Evolutionary conservation across 1,140 invertebrate genomes (phyloP).

Genomic region (Anastatus disparis): DNA sequence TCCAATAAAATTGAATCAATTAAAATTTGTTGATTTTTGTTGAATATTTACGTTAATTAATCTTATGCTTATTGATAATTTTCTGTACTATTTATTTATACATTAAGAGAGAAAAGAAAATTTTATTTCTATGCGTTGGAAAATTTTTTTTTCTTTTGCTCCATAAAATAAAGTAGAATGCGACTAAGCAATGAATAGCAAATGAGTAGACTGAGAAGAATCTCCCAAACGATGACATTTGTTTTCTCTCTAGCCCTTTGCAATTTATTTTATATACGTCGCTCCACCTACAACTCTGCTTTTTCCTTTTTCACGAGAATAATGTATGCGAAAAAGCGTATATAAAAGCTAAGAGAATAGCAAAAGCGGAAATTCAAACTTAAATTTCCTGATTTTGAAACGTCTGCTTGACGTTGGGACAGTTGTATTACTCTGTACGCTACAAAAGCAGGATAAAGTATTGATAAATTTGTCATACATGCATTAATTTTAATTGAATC

Average conservation of each 20-base stretch:
- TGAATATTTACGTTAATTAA: too few species aligned
- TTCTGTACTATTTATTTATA: too few species aligned
- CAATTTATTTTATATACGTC: slow-evolving; percentile 13
- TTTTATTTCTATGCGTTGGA: too few species aligned
- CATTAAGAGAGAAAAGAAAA: too few species aligned
- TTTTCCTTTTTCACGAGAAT: not conserved
- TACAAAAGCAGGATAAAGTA: not conserved
- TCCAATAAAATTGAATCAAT: too few species aligned
- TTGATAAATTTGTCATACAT: not conserved
- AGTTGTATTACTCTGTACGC: too few species aligned
- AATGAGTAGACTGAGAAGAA: not conserved
- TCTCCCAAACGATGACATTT: slow-evolving; percentile 20
- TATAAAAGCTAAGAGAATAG: not conserved
- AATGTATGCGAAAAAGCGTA: not conserved
- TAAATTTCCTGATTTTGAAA: not conserved
- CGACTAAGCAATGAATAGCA: slow-evolving; percentile 16
- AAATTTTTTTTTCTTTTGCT: not conserved
- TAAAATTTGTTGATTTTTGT: too few species aligned
- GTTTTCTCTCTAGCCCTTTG: not conserved
- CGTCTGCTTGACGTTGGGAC: not conserved
- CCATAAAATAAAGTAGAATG: not conserved
- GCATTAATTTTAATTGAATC: too few species aligned
- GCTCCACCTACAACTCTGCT: not conserved
- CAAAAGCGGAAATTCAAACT: not conserved
- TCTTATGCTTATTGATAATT: too few species aligned